These are phyloP conservation scores for Takifugu ocellatus DNA, from an alignment of 2,797 vertebrate species.

Conservation along the genomic window DNA sequence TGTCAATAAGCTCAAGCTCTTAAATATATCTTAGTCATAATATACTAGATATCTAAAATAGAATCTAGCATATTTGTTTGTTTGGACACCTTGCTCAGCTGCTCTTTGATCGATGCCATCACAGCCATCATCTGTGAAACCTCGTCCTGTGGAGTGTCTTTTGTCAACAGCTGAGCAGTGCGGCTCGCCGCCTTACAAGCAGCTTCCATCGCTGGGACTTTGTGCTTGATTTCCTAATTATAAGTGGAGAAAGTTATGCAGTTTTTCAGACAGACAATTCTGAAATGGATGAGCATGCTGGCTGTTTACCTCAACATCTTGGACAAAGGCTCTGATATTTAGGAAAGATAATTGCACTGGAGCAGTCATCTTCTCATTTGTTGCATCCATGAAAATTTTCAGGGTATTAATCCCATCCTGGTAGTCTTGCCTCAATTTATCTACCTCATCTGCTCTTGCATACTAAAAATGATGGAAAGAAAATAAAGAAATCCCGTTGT, in stretches of 20 bases:
- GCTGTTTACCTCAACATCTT: slow-evolving; percentile 87
- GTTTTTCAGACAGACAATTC: neutral
- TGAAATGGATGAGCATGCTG: neutral
- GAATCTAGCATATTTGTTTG: too few species aligned
- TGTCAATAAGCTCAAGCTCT: neutral
- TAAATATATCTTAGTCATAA: neutral
- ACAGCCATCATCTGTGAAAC: slow-evolving; percentile 83
- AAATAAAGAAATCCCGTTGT: neutral
- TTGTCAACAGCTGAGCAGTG: slow-evolving; percentile 87
- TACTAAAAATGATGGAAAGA: slow-evolving; percentile 74
- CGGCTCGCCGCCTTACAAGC: slow-evolving; percentile 87
- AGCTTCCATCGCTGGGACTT: slow-evolving; percentile 87
- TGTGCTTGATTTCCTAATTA: slow-evolving; percentile 87
- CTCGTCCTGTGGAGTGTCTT: slow-evolving; percentile 89
- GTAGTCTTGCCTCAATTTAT: slow-evolving; percentile 89
- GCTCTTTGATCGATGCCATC: slow-evolving; percentile 86
- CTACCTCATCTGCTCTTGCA: slow-evolving; percentile 90
- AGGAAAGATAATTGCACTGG: slow-evolving; percentile 88
- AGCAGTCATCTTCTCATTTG: slow-evolving; percentile 82
- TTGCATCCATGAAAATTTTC: slow-evolving; percentile 85
- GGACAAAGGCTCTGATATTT: slow-evolving; percentile 88
- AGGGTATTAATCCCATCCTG: slow-evolving; percentile 81
- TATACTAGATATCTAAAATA: neutral
- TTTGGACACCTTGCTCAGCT: slow-evolving; percentile 83
- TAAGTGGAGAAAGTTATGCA: neutral